Evolutionary conservation across 2,113 vertebrate species (phyloP).

Genomic region (Carassius gibelio): DNA sequence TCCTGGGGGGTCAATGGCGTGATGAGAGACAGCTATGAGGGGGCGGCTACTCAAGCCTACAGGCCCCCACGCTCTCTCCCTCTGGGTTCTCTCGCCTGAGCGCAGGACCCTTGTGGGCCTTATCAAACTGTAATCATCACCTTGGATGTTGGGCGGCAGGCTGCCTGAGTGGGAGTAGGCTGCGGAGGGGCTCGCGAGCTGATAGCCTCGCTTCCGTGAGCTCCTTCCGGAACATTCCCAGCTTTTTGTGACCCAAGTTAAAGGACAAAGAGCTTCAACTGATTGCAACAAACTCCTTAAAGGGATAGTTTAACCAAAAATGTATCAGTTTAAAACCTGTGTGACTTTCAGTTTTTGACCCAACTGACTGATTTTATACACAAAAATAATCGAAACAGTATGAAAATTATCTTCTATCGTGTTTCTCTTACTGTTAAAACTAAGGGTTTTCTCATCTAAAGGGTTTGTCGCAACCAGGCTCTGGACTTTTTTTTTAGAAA

Average conservation of each 20-base stretch:
- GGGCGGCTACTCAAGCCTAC: slow-evolving; percentile 62
- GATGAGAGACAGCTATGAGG: slow-evolving; percentile 81
- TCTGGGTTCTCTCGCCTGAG: slow-evolving; percentile 44
- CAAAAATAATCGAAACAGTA: background rate
- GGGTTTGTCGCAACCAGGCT: background rate
- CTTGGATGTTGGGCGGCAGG: slow-evolving; percentile 41
- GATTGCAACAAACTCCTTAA: background rate
- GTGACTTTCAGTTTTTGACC: background rate
- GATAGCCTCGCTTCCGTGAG: slow-evolving; percentile 72
- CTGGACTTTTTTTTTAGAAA: slow-evolving; percentile 52
- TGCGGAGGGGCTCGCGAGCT: slow-evolving; percentile 61
- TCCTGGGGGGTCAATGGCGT: slow-evolving; percentile 80
- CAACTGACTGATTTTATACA: background rate
- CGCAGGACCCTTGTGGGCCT: slow-evolving; percentile 41
- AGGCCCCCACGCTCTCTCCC: slow-evolving; percentile 42
- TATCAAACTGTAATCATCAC: slow-evolving; percentile 64
- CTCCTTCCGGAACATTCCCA: slow-evolving; percentile 77
- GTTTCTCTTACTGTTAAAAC: background rate
- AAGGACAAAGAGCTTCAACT: slow-evolving; percentile 70
- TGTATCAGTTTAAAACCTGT: background rate
- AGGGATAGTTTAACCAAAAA: background rate
- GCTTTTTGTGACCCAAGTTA: slow-evolving; percentile 74
- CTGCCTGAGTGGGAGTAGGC: slow-evolving; percentile 62
- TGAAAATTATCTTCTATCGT: background rate
- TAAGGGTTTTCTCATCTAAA: background rate